phyloP scores from a whole-genome alignment of 1,140 invertebrate species.

The Melanaphis sacchari region DNA sequence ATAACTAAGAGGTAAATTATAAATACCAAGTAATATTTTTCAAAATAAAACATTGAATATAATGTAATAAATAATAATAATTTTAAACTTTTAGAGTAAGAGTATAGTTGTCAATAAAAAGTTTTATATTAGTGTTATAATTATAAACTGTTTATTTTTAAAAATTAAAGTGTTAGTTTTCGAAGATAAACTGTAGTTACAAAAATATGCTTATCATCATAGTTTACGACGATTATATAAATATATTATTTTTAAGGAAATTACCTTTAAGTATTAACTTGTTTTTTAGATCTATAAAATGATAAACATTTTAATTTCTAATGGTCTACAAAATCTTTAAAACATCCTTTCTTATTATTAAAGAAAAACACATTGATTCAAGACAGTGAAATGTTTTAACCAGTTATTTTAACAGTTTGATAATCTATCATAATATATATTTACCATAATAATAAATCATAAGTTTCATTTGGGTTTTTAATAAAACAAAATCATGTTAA shows the following conservation, averaged over 20 bases:
- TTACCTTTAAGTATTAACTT: not conserved
- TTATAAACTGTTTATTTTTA: not conserved
- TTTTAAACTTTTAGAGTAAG: not conserved
- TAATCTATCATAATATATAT: not conserved
- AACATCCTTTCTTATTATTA: not conserved
- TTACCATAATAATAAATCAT: not conserved
- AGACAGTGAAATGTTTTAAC: not conserved
- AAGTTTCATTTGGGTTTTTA: not conserved
- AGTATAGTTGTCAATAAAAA: not conserved
- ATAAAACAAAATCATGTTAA: not conserved
- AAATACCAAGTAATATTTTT: not conserved
- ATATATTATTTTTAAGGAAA: not conserved
- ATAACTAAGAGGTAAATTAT: not conserved
- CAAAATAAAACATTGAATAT: not conserved
- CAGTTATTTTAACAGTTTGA: not conserved
- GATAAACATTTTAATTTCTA: not conserved
- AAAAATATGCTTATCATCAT: not conserved
- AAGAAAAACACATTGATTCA: not conserved
- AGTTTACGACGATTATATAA: not conserved
- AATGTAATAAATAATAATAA: not conserved
- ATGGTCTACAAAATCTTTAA: not conserved
- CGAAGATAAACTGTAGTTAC: not conserved
- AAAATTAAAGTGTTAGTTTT: not conserved
- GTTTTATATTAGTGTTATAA: not conserved
- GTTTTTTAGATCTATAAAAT: not conserved